These are phyloP conservation scores for Catharus ustulatus DNA, from an alignment of 2,797 vertebrate genomes.

Conservation along the genomic window DNA sequence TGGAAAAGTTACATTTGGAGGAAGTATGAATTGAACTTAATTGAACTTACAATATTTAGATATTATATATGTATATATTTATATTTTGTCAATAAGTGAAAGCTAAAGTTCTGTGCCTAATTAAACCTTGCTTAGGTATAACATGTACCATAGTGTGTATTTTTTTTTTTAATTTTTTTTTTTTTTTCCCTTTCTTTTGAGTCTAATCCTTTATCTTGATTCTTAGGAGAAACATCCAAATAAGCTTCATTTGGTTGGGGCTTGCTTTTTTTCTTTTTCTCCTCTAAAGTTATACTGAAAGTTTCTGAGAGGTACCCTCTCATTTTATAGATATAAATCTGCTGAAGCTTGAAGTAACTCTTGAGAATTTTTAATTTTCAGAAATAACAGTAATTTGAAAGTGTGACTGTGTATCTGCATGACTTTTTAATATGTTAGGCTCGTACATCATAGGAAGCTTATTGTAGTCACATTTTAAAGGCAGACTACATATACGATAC, in stretches of 20 bases:
- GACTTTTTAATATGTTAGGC: neutral
- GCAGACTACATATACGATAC: neutral
- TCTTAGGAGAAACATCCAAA: neutral
- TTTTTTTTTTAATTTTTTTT: neutral
- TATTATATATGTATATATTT: neutral
- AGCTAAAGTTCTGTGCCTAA: neutral
- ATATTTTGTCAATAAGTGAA: neutral
- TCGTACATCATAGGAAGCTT: neutral
- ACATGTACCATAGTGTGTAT: neutral
- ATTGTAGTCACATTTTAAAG: neutral
- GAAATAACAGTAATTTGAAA: neutral
- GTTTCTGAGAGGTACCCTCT: neutral
- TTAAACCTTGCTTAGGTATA: neutral
- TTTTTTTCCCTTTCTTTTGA: neutral
- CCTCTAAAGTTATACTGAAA: neutral
- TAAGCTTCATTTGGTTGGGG: no score
- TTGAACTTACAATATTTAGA: no score
- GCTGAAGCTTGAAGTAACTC: neutral
- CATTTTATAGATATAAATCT: neutral
- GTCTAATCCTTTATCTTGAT: neutral
- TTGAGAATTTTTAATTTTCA: neutral
- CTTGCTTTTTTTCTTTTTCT: neutral
- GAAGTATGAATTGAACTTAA: slow-evolving; percentile 35
- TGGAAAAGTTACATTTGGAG: slow-evolving; percentile 31
- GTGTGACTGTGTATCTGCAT: neutral